Evolutionary conservation across 2,888 invertebrate genomes (phyloP).

Genomic region (Salticus scenicus): DNA sequence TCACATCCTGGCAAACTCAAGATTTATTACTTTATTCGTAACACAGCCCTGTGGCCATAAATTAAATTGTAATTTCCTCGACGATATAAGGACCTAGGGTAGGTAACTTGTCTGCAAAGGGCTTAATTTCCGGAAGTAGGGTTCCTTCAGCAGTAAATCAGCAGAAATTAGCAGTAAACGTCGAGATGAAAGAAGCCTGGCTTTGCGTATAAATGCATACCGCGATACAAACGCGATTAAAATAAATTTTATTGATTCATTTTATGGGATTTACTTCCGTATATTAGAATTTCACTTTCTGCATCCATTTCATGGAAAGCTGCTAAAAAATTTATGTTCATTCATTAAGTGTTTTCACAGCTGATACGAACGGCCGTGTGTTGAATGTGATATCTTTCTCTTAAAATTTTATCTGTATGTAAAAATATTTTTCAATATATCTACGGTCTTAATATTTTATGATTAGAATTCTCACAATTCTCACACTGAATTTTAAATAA

Average conservation of each 20-base stretch:
- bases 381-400: no score
- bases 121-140: constrained; percentile 65
- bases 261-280: constrained; percentile 12
- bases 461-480: no score
- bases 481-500: no score
- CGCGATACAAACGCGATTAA: not conserved
- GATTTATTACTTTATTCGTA: constrained; percentile 45
- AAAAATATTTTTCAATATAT: no score
- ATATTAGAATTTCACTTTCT: not conserved
- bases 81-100: constrained; percentile 32
- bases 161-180: constrained; percentile 46
- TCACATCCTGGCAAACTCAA: constrained; percentile 12
- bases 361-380: not conserved
- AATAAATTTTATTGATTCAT: constrained; percentile 17
- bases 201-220: not conserved
- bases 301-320: not conserved
- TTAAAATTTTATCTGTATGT: no score
- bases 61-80: constrained; percentile 64
- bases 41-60: constrained; percentile 45
- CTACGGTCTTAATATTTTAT: no score
- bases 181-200: constrained; percentile 20
- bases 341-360: not conserved
- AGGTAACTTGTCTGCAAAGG: constrained; percentile 30
- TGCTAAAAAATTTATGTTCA: not conserved
- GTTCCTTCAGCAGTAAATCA: constrained; percentile 40